These are phyloP conservation scores for Anoncus sp. DNA, from an alignment of 2,888 invertebrate species.

Conservation along the genomic window DNA sequence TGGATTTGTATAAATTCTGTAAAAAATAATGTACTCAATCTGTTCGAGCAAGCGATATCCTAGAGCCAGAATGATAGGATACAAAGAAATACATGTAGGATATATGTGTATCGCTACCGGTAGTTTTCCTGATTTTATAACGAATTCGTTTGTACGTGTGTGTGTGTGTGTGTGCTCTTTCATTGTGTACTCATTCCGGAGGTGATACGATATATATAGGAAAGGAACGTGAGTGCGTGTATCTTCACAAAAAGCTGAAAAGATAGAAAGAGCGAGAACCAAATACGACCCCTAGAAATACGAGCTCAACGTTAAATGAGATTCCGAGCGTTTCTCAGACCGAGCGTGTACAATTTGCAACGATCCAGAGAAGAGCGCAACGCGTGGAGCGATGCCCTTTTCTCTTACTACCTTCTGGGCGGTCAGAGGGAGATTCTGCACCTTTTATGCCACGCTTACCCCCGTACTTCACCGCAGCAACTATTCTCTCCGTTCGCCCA, in stretches of 20 bases:
- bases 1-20: not conserved
- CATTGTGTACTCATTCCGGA: slow-evolving; percentile 30
- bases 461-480: slow-evolving; percentile 37
- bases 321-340: slow-evolving; percentile 68
- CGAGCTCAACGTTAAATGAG: slow-evolving; percentile 72
- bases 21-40: slow-evolving; percentile 51
- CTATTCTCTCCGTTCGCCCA: slow-evolving; percentile 32
- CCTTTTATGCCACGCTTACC: slow-evolving; percentile 22
- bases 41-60: slow-evolving; percentile 66
- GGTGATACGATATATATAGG: slow-evolving; percentile 34
- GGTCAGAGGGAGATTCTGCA: slow-evolving; percentile 53
- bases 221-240: slow-evolving; percentile 13
- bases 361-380: slow-evolving; percentile 50
- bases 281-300: slow-evolving; percentile 65
- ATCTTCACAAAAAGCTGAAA: slow-evolving; percentile 23
- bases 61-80: slow-evolving; percentile 34
- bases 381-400: slow-evolving; percentile 38
- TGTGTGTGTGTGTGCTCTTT: slow-evolving; percentile 10
- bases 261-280: slow-evolving; percentile 53
- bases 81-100: slow-evolving; percentile 11
- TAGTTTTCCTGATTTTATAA: slow-evolving; percentile 19
- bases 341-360: slow-evolving; percentile 63
- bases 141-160: too few species aligned
- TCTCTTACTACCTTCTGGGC: slow-evolving; percentile 22
- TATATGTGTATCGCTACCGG: not conserved